These are phyloP conservation scores for Deroptyus accipitrinus DNA, from an alignment of 2,113 vertebrate genomes.

Conservation along the genomic window DNA sequence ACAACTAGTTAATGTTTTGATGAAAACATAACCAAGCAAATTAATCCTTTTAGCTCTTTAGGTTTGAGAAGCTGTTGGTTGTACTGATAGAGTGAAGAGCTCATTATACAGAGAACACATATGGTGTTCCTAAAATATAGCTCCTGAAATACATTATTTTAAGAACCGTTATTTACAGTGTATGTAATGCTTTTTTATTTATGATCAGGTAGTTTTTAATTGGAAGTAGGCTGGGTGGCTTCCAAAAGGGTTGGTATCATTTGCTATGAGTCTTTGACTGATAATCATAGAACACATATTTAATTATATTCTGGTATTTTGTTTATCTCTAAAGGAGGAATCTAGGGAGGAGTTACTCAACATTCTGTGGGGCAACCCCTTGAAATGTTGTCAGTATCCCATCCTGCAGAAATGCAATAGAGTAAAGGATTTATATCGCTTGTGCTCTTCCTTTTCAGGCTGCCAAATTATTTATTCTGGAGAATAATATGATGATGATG, in stretches of 20 bases:
- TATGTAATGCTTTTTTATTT: constrained; percentile 72
- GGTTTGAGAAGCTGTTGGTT: not conserved
- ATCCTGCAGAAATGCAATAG: not conserved
- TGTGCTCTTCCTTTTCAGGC: not conserved
- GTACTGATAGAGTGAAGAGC: not conserved
- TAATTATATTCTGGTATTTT: not conserved
- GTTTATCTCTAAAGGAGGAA: not conserved
- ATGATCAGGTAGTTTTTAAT: constrained; percentile 69
- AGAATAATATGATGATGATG: not conserved
- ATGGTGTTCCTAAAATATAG: constrained; percentile 51
- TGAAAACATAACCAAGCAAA: not conserved
- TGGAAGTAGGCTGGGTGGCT: constrained; percentile 53
- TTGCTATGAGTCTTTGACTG: not conserved
- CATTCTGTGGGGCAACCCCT: not conserved
- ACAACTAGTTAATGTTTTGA: not conserved
- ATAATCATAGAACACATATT: not conserved
- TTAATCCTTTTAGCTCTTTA: constrained; percentile 3
- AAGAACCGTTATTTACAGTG: constrained; percentile 68
- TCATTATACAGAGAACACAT: constrained; percentile 52
- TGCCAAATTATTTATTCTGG: not conserved
- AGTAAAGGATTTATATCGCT: not conserved
- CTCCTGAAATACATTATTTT: constrained; percentile 57
- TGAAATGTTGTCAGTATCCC: not conserved
- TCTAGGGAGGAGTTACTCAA: not conserved
- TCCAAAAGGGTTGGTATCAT: constrained; percentile 32